Percentiles rank a stretch among this genome's conserved stretches.
Conservation (phyloP, 2,797 vertebrate species). For the Scleropages formosus region DNA sequence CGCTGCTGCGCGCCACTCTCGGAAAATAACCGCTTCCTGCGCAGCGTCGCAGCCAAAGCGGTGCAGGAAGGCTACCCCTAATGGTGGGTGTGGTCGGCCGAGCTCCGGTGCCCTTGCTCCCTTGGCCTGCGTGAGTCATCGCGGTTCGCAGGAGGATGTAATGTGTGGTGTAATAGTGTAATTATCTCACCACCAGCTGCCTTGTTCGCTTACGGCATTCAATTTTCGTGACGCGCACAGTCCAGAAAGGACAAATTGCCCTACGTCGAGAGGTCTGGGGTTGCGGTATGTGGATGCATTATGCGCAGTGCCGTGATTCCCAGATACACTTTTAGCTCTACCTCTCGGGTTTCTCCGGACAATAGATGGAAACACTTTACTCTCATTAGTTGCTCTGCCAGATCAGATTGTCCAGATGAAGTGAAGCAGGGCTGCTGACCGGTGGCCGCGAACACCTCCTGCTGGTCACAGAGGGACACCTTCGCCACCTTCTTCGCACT, state of each 20-base stretch:
- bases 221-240: background rate
- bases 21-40: background rate
- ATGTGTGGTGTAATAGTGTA: constrained; percentile 5
- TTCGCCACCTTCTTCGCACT: too few species aligned
- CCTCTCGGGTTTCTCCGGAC: too few species aligned
- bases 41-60: background rate
- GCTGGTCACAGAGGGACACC: too few species aligned
- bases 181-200: constrained; percentile 9
- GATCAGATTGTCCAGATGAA: too few species aligned
- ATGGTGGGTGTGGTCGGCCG: constrained; percentile 18
- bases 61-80: constrained; percentile 7
- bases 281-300: too few species aligned
- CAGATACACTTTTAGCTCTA: too few species aligned
- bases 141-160: constrained; percentile 1
- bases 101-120: background rate
- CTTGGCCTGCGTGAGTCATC: constrained; percentile 15
- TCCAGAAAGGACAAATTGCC: background rate
- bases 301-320: too few species aligned
- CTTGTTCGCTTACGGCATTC: background rate
- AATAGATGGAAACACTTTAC: too few species aligned
- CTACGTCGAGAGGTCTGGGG: background rate
- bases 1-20: background rate
- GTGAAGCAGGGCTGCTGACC: too few species aligned
- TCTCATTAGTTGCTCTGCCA: too few species aligned
- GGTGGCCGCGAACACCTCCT: too few species aligned